phyloP scores from a whole-genome alignment of 2,888 invertebrate genomes.

The Abscondita cerata region DNA sequence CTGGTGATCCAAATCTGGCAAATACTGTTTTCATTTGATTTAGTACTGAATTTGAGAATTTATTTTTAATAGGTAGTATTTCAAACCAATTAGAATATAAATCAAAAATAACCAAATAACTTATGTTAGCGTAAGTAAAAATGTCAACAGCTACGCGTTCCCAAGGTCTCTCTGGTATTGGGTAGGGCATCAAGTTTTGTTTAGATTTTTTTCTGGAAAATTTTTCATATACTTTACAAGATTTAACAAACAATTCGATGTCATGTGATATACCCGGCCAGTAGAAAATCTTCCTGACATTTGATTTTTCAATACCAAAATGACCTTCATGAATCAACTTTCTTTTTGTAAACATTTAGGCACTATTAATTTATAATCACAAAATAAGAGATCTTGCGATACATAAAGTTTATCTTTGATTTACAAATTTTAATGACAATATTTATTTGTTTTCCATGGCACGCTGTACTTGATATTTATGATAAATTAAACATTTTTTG shows the following conservation, averaged over 20 bases:
- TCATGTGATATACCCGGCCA: conserved; percentile 34
- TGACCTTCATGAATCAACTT: conserved; percentile 31
- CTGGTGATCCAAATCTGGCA: conserved; percentile 3
- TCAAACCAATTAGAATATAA: not conserved
- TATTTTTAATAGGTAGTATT: not conserved
- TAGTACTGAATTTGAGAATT: not conserved
- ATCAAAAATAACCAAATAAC: conserved; percentile 3
- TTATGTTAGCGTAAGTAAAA: conserved; percentile 1
- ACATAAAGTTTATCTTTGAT: conserved; percentile 27
- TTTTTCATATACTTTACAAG: conserved; percentile 17
- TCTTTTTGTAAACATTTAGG: conserved; percentile 21
- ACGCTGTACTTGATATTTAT: no score
- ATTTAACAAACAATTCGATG: conserved; percentile 21
- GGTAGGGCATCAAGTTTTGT: not conserved
- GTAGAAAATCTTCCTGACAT: conserved; percentile 25
- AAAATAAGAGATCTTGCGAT: conserved; percentile 30
- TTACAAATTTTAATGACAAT: no score
- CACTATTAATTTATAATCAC: conserved; percentile 31
- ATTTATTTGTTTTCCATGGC: no score
- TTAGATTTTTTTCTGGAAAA: conserved; percentile 8
- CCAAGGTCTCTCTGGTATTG: not conserved
- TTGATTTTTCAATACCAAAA: conserved; percentile 31
- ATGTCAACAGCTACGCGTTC: not conserved
- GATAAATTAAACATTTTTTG: no score
- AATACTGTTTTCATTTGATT: not conserved